These are phyloP conservation scores for Microcebus ravelobensis DNA, from an alignment of 2,113 vertebrate species.

Conservation along the genomic window DNA sequence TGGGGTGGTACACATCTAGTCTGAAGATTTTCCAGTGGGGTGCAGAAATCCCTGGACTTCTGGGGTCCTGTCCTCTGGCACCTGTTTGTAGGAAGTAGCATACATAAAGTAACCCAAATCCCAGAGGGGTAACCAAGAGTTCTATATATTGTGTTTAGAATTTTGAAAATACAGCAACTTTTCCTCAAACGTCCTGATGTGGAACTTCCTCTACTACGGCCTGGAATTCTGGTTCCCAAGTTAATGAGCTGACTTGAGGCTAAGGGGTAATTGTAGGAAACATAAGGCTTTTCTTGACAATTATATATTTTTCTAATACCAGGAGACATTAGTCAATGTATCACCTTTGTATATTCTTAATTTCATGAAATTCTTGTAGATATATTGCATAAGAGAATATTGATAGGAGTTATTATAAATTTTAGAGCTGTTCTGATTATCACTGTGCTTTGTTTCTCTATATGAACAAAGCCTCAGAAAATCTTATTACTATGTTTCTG, in stretches of 20 bases:
- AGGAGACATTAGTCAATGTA: neutral
- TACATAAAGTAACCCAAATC: neutral
- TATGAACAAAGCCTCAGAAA: constrained; percentile 15
- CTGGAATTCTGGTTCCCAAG: neutral
- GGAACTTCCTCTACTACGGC: neutral
- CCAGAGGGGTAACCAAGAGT: neutral
- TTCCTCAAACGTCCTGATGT: neutral
- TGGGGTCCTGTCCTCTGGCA: neutral
- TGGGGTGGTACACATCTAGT: neutral
- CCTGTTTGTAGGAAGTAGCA: neutral
- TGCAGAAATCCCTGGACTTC: neutral
- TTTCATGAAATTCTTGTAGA: constrained; percentile 17
- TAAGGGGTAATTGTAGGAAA: constrained; percentile 12
- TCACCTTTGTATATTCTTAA: constrained; percentile 30
- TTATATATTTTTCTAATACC: neutral
- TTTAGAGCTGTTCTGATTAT: constrained; percentile 24
- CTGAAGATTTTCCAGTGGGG: neutral
- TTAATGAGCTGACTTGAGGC: neutral
- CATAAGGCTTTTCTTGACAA: neutral
- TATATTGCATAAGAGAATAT: neutral
- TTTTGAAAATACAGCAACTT: constrained; percentile 8
- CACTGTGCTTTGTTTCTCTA: neutral
- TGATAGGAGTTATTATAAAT: neutral
- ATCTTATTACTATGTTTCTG: neutral
- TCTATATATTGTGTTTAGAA: neutral